phyloP scores from a whole-genome alignment of 2,113 vertebrate species.

The Stigmatopora nigra region DNA sequence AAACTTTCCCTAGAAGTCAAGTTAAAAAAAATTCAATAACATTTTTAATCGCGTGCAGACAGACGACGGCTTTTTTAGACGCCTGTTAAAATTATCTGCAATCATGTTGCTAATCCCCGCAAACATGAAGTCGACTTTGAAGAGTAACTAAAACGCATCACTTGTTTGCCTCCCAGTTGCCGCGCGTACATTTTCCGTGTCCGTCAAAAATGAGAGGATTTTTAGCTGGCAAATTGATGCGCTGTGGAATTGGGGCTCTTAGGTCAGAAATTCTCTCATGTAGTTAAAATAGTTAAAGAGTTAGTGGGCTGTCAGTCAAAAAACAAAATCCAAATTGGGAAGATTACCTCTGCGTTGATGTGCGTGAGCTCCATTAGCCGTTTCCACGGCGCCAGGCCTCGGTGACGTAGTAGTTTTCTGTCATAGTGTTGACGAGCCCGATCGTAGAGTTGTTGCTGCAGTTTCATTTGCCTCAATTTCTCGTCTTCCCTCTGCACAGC shows the following conservation, averaged over 20 bases:
- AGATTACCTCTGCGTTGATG: slow-evolving; percentile 68
- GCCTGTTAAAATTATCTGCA: slow-evolving; percentile 1
- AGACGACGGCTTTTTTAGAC: background rate
- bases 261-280: slow-evolving; percentile 11
- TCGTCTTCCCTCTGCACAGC: slow-evolving; percentile 77
- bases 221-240: slow-evolving; percentile 23
- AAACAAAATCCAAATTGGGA: background rate
- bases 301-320: background rate
- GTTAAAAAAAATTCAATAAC: background rate
- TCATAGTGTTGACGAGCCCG: slow-evolving; percentile 74
- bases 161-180: background rate
- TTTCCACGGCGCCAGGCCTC: slow-evolving; percentile 84
- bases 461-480: slow-evolving; percentile 72
- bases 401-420: slow-evolving; percentile 66
- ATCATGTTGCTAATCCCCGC: background rate
- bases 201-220: background rate
- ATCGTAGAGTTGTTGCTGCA: slow-evolving; percentile 67
- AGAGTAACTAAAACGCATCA: background rate
- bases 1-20: background rate
- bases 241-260: background rate
- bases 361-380: slow-evolving; percentile 68
- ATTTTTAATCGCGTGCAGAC: background rate
- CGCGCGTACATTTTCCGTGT: background rate
- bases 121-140: background rate
- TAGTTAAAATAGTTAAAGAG: background rate